Evolutionary conservation across 2,888 invertebrate species (phyloP), one percentile per base, ranked within the genome.

Genomic region (Tachystola acroxantha): DNA sequence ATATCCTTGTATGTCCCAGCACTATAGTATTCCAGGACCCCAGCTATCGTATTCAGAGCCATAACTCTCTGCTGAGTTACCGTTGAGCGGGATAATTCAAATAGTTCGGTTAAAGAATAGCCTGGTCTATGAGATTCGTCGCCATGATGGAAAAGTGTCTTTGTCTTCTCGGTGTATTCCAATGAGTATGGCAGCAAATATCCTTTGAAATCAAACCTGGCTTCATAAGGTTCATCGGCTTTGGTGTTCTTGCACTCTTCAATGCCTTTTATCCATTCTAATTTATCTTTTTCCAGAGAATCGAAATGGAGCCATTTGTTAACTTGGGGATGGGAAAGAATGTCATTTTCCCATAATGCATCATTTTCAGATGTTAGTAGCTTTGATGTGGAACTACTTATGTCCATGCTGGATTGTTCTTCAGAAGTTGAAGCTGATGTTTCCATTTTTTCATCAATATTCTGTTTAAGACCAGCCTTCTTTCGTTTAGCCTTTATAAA

Each of bases 81-180:
- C 28, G 92, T 88, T 1, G 94, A 94, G 58, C 92, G 85, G 20
- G 93, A 91, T 1, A 98, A 77, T 44, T 94, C 92, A 54, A 97
- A 92, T 0, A 98, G 72, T 77, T 98, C 98, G 49, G 94, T 94
- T 7, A 98, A 70, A 0, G 96, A 92, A 71, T 98, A 98, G 0
- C 98, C 98, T 1, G 98, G 95, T 42, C 96, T 88, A 43, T 93
- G 93, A 5, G 96, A 94, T 69, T 98, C 98, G 48, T 96, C 94
- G 0, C 97, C 97, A 74, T 98, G 98, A 71, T 98, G 95, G 73
- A 96, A 96, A 10, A 98, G 86, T 13, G 89, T 77, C 54, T 91
- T 89, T 0, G 88, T 86, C 39, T 87, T 57, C 34, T 87, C 89
- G 45, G 77, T 79, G 43, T 75, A 88, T 31, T 91, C 91, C 29